A percentile compares a stretch with the other conserved stretches of the same genome.
phyloP scores from a whole-genome alignment of 2,888 invertebrate species.

The Ormyrus rosae region DNA sequence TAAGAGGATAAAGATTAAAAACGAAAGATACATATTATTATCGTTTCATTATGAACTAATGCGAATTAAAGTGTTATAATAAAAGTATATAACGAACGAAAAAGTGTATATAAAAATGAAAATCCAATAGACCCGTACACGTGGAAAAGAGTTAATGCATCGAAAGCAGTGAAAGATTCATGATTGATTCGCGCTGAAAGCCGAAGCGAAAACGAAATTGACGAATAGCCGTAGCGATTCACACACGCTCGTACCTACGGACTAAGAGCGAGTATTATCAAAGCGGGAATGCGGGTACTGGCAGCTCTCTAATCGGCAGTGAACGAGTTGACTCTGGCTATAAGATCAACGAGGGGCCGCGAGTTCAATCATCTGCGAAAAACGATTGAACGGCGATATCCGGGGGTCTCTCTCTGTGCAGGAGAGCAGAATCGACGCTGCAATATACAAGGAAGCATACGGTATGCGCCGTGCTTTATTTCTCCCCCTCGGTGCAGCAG shows the following conservation, averaged over 20 bases:
- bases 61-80: too few species aligned
- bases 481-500: not conserved
- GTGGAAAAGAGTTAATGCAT: not conserved
- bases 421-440: not conserved
- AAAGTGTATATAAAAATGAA: too few species aligned
- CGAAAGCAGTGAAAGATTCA: not conserved
- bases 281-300: slow-evolving; percentile 28
- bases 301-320: slow-evolving; percentile 11
- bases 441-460: not conserved
- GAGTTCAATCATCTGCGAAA: slow-evolving; percentile 43
- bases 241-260: not conserved
- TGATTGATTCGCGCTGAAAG: not conserved
- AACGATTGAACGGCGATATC: slow-evolving; percentile 32
- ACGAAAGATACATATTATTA: too few species aligned
- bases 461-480: slow-evolving; percentile 16
- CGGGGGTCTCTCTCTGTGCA: not conserved
- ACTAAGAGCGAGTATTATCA: not conserved
- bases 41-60: too few species aligned
- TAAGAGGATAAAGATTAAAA: too few species aligned
- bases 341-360: slow-evolving; percentile 6
- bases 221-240: slow-evolving; percentile 7
- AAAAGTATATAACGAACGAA: too few species aligned
- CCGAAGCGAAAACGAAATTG: not conserved
- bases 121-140: too few species aligned
- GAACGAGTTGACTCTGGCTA: slow-evolving; percentile 28